A percentile compares a stretch with the other conserved stretches of the same genome.
These are phyloP conservation scores for Marcusenius ussheri DNA, from an alignment of 2,113 vertebrate species.

Conservation along the genomic window DNA sequence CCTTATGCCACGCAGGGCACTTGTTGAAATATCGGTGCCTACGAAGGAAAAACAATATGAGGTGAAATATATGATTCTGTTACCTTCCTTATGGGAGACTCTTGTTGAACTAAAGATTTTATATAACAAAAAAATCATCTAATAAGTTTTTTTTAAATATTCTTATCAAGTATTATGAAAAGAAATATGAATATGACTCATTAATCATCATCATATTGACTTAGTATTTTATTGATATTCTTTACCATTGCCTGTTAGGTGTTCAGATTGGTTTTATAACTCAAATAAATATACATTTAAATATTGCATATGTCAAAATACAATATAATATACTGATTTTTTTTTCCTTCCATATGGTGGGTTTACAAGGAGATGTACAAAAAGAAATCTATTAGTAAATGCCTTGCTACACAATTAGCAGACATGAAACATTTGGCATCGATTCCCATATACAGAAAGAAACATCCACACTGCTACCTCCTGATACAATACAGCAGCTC, in stretches of 20 bases:
- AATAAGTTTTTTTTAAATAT: background rate
- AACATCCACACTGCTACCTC: constrained; percentile 65
- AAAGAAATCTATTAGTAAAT: constrained; percentile 66
- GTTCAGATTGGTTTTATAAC: background rate
- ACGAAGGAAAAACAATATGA: background rate
- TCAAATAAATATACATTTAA: background rate
- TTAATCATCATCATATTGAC: background rate
- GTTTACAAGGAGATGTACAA: constrained; percentile 30
- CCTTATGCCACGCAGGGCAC: background rate
- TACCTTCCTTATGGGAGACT: background rate
- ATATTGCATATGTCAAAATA: background rate
- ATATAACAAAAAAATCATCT: background rate
- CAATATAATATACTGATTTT: background rate
- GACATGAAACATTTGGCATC: constrained; percentile 62
- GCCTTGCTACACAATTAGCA: constrained; percentile 70
- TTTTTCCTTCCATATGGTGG: background rate
- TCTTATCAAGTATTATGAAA: background rate
- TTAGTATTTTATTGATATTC: background rate
- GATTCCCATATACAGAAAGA: constrained; percentile 61
- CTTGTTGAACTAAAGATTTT: background rate
- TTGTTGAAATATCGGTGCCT: background rate
- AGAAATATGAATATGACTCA: background rate
- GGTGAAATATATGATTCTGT: background rate
- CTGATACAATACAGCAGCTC: constrained; percentile 72
- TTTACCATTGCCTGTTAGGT: background rate